phyloP scores from a whole-genome alignment of 2,797 vertebrate genomes.

The Dallia pectoralis region DNA sequence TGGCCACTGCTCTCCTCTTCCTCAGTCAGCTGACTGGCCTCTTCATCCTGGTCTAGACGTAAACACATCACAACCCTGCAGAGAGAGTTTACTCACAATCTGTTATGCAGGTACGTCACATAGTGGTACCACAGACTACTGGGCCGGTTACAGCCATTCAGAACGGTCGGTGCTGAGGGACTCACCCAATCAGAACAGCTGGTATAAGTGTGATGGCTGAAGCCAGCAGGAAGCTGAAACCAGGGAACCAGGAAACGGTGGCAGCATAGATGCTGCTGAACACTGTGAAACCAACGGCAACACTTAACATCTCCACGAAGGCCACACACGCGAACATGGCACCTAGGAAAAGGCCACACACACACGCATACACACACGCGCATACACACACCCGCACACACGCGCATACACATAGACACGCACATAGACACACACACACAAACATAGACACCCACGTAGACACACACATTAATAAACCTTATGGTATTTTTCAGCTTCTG shows the following conservation, averaged over 20 bases:
- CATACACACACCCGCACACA: background rate
- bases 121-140: no score
- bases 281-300: conserved; percentile 56
- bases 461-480: no score
- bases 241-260: conserved; percentile 80
- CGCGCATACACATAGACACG: background rate
- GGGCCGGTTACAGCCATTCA: background rate
- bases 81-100: background rate
- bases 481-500: no score
- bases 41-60: conserved; percentile 30
- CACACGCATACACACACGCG: background rate
- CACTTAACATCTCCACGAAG: conserved; percentile 77
- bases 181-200: conserved; percentile 72
- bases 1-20: conserved; percentile 12
- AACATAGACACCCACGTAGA: conserved; percentile 60
- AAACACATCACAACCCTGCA: conserved; percentile 22
- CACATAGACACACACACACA: conserved; percentile 80
- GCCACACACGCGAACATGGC: conserved; percentile 81
- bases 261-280: conserved; percentile 77
- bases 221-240: conserved; percentile 79
- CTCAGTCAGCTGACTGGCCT: conserved; percentile 39
- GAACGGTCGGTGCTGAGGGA: background rate
- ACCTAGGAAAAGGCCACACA: conserved; percentile 57
- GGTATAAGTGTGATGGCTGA: conserved; percentile 75
- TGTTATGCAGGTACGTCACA: no score